Evolutionary conservation across 2,888 invertebrate species (phyloP).

Genomic region (Acronicta psi): DNA sequence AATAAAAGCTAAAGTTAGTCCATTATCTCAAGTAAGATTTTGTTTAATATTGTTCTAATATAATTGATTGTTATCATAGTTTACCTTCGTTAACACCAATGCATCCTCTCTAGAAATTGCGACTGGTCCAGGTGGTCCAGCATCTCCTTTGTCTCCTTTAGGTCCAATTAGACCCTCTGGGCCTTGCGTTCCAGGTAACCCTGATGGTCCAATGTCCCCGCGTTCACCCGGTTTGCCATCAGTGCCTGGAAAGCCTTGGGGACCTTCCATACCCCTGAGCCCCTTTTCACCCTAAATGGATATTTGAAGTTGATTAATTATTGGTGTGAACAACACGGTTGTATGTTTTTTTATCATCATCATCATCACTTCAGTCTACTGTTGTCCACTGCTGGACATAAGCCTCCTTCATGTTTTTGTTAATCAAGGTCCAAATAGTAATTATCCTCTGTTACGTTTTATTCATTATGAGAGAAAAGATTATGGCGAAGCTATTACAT

Average conservation of each 20-base stretch:
- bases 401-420: too few species aligned
- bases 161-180: conserved; percentile 90
- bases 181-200: conserved; percentile 92
- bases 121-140: conserved; percentile 91
- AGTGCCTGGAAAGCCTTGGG: conserved; percentile 91
- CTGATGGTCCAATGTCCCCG: conserved; percentile 92
- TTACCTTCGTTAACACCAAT: conserved; percentile 88
- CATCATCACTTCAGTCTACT: too few species aligned
- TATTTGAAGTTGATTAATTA: conserved; percentile 8
- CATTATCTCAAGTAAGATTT: too few species aligned
- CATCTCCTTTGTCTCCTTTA: conserved; percentile 92
- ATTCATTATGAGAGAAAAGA: too few species aligned
- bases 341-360: too few species aligned
- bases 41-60: too few species aligned
- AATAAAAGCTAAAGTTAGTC: too few species aligned
- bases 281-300: conserved; percentile 90
- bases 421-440: too few species aligned
- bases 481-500: too few species aligned
- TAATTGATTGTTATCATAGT: conserved; percentile 3
- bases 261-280: conserved; percentile 90
- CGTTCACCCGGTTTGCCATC: conserved; percentile 91
- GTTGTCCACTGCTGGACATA: too few species aligned
- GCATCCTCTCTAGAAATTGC: conserved; percentile 90
- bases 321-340: too few species aligned
- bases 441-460: too few species aligned